A percentile compares a stretch with the other conserved stretches of the same genome.
Conservation (phyloP, 2,888 invertebrate genomes). For the Cryptus viduatorius region DNA sequence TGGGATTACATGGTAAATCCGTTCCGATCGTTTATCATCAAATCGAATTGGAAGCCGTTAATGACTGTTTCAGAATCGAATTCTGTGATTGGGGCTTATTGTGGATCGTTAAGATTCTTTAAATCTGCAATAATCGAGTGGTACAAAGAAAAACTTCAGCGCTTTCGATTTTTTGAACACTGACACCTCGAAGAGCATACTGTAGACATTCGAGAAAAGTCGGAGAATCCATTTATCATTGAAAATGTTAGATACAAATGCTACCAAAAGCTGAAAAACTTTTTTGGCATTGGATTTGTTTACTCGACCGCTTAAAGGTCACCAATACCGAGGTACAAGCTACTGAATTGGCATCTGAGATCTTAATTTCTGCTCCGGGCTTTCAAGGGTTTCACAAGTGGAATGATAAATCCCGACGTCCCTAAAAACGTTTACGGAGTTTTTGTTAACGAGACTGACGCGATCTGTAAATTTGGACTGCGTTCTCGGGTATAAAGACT, state of each 20-base stretch:
- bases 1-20: neutral
- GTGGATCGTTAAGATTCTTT: too few relatives aligned
- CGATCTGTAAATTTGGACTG: neutral
- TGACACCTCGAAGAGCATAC: too few relatives aligned
- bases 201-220: too few relatives aligned
- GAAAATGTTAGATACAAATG: too few relatives aligned
- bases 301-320: neutral
- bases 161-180: too few relatives aligned
- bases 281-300: neutral
- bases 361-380: neutral
- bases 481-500: neutral
- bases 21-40: neutral
- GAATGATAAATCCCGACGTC: neutral
- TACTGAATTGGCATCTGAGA: neutral
- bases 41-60: neutral
- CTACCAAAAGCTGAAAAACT: neutral
- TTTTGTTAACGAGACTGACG: neutral
- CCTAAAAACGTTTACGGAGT: neutral
- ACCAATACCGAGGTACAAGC: neutral
- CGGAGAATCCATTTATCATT: too few relatives aligned
- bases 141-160: too few relatives aligned
- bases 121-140: too few relatives aligned
- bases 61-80: neutral
- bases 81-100: too few relatives aligned
- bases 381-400: neutral